These are phyloP conservation scores for Falco biarmicus DNA, from an alignment of 2,797 vertebrate genomes.

Conservation along the genomic window DNA sequence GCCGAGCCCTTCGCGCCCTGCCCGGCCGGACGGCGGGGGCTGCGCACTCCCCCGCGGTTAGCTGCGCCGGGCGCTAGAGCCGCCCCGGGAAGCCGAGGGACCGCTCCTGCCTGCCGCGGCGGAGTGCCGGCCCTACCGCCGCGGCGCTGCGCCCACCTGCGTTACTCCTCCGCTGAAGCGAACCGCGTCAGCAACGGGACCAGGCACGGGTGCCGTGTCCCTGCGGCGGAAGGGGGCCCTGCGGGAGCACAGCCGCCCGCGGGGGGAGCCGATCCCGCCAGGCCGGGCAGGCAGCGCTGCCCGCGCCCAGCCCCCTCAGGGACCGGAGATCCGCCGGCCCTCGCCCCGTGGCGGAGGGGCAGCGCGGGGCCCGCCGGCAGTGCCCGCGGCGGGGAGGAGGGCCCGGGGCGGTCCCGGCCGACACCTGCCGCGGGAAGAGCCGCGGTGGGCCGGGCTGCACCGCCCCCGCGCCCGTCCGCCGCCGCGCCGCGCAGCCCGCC, in stretches of 20 bases:
- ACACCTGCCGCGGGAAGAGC: not conserved
- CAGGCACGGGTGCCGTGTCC: not conserved
- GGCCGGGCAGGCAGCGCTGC: not conserved
- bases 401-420: no score
- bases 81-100: not conserved
- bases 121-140: no score
- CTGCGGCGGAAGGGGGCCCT: not conserved
- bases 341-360: no score
- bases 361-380: no score
- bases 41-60: not conserved
- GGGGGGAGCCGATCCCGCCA: no score
- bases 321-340: no score
- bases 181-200: fast-evolving
- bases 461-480: not conserved
- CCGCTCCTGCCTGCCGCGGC: no score
- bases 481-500: slow-evolving; percentile 60
- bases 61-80: no score
- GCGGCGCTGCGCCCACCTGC: not conserved
- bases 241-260: no score
- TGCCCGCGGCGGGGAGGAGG: no score
- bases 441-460: not conserved
- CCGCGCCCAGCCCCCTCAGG: no score
- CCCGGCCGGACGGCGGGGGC: not conserved
- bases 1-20: not conserved
- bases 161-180: no score